phyloP scores from a whole-genome alignment of 2,888 invertebrate species.

The Rhagium mordax region DNA sequence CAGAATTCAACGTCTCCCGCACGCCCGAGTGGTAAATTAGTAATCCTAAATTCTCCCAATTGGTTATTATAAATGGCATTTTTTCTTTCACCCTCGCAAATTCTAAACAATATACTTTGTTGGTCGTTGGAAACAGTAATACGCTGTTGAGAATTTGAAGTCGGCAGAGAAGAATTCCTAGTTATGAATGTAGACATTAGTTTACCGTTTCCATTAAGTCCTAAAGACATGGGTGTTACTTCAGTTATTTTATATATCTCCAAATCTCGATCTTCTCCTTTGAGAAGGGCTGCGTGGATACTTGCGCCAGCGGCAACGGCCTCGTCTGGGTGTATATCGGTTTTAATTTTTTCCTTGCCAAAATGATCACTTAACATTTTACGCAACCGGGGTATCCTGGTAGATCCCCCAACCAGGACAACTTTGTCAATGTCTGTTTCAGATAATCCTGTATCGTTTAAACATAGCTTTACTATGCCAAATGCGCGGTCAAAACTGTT shows the following conservation, averaged over 20 bases:
- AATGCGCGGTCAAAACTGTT: constrained; percentile 50
- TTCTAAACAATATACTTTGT: constrained; percentile 26
- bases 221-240: constrained; percentile 56
- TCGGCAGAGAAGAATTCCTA: constrained; percentile 51
- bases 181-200: constrained; percentile 51
- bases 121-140: constrained; percentile 47
- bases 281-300: constrained; percentile 52
- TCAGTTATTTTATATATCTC: constrained; percentile 49
- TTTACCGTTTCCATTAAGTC: constrained; percentile 44
- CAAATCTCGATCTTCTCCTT: constrained; percentile 34
- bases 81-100: constrained; percentile 52
- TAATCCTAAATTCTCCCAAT: constrained; percentile 40
- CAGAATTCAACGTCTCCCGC: constrained; percentile 35
- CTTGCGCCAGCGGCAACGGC: constrained; percentile 59
- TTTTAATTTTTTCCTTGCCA: constrained; percentile 45
- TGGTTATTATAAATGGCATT: constrained; percentile 40
- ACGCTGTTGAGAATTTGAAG: neutral
- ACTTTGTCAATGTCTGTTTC: constrained; percentile 54
- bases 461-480: constrained; percentile 46
- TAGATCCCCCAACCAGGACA: constrained; percentile 58
- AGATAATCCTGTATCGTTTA: constrained; percentile 44
- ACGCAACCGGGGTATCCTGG: constrained; percentile 57
- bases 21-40: constrained; percentile 43
- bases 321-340: constrained; percentile 56
- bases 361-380: constrained; percentile 50